Evolutionary conservation across 2,797 vertebrate genomes (phyloP), one percentile per base, ranked within the genome.

Genomic region (Thunnus albacares): DNA sequence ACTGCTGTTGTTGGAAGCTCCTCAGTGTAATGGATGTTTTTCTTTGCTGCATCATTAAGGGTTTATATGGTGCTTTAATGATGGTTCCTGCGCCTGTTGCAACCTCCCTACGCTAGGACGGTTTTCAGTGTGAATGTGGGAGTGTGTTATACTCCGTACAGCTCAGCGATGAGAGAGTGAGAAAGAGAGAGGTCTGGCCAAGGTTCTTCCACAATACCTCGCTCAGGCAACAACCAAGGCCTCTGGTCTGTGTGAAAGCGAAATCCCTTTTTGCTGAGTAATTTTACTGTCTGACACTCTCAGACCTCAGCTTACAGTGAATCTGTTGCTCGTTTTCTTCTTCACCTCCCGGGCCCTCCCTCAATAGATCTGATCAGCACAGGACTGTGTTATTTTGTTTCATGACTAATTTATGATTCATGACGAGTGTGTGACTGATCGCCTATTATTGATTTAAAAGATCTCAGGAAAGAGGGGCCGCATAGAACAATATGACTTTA

Each of bases 271-370:
- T 62, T 86, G 72, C 62, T 35, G 64, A 89, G 75, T 82, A 89
- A 87, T 87, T 90, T 76, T 79, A 63, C 73, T 88, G 78, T 89
- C 62, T 82, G 79, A 82, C 64, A 81, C 71, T 81, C 43, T 64
- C 51, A 57, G 72, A 77, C 75, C 61, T 79, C 60, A 70, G 62
- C 81, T 86, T 79, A 85, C 49, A 79, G 47, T n/a, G 73, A 77
- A 77, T 78, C 59, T 84, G 77, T 85, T 87, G 38, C 77, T 77
- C 62, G 59, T 71, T 85, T 81, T 80, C 53, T 41, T 75, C 52
- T 78, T 47, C 30, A 10, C 9, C 49, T 20, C 52, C 1, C 2
- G 0, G 6, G 67, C 67, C 24, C 24, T 59, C 20, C 43, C 55
- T 49, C 8, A 60, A 18, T 75, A 5, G 33, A 28, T 59, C 10